Percentiles rank a stretch among this genome's conserved stretches.
phyloP scores from a whole-genome alignment of 2,797 vertebrate species.

The Oryzias sinensis region DNA sequence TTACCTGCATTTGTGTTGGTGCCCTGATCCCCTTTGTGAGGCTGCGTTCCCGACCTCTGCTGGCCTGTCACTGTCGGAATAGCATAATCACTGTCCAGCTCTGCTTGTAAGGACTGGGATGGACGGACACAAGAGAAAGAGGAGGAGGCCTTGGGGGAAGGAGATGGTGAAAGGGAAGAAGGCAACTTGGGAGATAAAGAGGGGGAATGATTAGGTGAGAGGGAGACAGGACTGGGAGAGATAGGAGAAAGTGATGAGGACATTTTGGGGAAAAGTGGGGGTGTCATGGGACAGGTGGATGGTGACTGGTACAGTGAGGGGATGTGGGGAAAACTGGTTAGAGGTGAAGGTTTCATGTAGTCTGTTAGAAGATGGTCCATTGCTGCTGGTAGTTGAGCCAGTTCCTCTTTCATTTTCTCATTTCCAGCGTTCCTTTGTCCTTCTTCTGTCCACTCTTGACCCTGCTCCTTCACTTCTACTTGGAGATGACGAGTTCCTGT shows the following conservation, averaged over 20 bases:
- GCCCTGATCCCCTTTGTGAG: constrained; percentile 1
- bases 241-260: constrained; percentile 21
- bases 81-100: constrained; percentile 61
- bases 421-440: neutral
- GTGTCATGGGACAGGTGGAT: constrained; percentile 13
- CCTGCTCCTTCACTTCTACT: constrained; percentile 11
- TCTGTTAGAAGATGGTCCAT: constrained; percentile 30
- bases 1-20: neutral
- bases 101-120: constrained; percentile 50
- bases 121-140: constrained; percentile 51
- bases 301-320: constrained; percentile 35
- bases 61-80: constrained; percentile 25
- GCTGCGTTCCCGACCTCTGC: constrained; percentile 7
- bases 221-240: constrained; percentile 44
- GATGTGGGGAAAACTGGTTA: constrained; percentile 10
- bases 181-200: constrained; percentile 43
- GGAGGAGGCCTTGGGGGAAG: constrained; percentile 40
- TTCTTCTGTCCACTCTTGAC: constrained; percentile 6
- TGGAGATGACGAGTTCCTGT: constrained; percentile 4
- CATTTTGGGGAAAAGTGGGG: constrained; percentile 41
- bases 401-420: constrained; percentile 7
- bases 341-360: constrained; percentile 51
- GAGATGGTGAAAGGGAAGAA: constrained; percentile 29
- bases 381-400: constrained; percentile 24
- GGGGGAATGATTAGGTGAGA: constrained; percentile 58